phyloP scores from a whole-genome alignment of 2,113 vertebrate genomes.

The Onychostruthus taczanowskii region DNA sequence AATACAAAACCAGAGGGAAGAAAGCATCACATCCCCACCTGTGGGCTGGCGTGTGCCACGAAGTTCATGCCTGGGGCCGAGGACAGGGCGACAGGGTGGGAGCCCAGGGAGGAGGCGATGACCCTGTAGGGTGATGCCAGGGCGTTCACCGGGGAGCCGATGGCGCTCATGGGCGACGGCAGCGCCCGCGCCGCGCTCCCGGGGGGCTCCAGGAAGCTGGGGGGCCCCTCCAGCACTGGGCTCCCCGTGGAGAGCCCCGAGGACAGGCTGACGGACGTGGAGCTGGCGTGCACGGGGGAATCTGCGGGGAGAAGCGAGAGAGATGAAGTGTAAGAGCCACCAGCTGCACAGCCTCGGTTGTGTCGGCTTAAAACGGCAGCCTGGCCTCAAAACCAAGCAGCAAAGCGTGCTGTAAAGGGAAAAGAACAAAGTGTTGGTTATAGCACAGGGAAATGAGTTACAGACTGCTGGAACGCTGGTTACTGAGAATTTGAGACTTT shows the following conservation, averaged over 20 bases:
- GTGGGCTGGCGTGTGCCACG: constrained; percentile 52
- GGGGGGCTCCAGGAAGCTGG: constrained; percentile 66
- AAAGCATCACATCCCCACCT: constrained; percentile 36
- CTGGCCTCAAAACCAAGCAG: not conserved
- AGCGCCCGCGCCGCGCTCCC: constrained; percentile 13
- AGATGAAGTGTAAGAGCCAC: fast-evolving
- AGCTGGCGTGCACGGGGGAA: constrained; percentile 59
- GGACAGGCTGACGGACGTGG: constrained; percentile 51
- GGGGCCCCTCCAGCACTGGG: constrained; percentile 52
- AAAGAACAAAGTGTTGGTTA: not conserved
- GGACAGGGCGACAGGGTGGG: constrained; percentile 60
- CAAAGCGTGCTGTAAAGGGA: not conserved
- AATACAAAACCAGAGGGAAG: fast-evolving
- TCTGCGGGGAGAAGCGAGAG: constrained; percentile 47
- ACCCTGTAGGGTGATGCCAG: constrained; percentile 68
- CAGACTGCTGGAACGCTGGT: not conserved
- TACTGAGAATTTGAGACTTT: not conserved
- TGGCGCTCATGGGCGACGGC: constrained; percentile 43
- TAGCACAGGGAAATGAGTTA: not conserved
- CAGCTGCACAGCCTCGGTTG: not conserved
- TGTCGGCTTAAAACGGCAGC: not conserved
- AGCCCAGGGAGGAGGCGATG: constrained; percentile 67
- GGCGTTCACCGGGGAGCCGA: constrained; percentile 31
- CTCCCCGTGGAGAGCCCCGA: constrained; percentile 56
- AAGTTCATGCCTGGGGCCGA: constrained; percentile 65